Percentiles rank a stretch among this genome's conserved stretches.
Conservation (phyloP, 2,888 invertebrate genomes). For the Agrilus biguttatus region DNA sequence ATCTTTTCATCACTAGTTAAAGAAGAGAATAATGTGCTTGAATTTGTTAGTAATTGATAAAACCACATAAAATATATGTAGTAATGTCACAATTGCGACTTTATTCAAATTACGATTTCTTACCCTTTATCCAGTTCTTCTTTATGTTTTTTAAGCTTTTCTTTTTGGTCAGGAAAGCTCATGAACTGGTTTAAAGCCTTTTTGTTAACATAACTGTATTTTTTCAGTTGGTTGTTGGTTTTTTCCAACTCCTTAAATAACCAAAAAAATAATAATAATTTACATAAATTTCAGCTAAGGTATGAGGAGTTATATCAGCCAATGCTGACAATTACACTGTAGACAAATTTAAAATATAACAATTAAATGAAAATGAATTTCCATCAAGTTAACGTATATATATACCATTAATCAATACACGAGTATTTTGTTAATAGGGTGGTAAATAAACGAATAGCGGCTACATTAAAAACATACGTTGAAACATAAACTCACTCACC, state of each 20-base stretch:
- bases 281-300: background rate
- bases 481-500: conserved; percentile 26
- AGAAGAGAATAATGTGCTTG: too few species aligned
- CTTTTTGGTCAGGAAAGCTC: conserved; percentile 97
- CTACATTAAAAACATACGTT: background rate
- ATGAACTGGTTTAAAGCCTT: conserved; percentile 98
- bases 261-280: too few species aligned
- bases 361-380: too few species aligned
- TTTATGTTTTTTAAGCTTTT: conserved; percentile 88
- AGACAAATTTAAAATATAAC: too few species aligned
- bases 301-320: background rate
- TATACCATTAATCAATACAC: too few species aligned
- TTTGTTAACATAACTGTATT: conserved; percentile 98
- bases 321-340: too few species aligned
- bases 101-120: conserved; percentile 24
- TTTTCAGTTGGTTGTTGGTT: conserved; percentile 91
- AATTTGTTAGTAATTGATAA: too few species aligned
- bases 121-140: conserved; percentile 91
- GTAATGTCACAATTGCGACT: background rate
- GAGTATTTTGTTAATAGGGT: too few species aligned
- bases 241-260: conserved; percentile 94
- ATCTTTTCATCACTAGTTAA: conserved; percentile 62
- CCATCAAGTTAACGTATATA: too few species aligned
- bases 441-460: background rate
- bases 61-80: background rate